A percentile compares a stretch with the other conserved stretches of the same genome.
These are phyloP conservation scores for Heliothis subflexa DNA, from an alignment of 1,140 invertebrate species.

Conservation along the genomic window DNA sequence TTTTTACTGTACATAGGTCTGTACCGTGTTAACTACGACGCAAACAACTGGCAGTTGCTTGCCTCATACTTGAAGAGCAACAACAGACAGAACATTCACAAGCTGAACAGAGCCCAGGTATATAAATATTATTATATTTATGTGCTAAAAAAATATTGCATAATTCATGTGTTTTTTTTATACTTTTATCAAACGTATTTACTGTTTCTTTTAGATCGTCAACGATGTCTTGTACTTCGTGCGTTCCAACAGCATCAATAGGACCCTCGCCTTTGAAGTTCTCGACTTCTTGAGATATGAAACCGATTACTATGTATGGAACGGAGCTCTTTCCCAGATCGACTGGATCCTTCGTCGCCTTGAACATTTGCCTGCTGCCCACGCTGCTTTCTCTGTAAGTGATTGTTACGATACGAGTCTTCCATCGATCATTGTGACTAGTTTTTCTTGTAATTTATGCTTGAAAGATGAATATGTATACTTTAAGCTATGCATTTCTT, in stretches of 20 bases:
- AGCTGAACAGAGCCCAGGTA: conserved; percentile 91
- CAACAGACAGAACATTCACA: conserved; percentile 86
- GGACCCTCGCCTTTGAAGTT: conserved; percentile 86
- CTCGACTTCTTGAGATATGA: conserved; percentile 88
- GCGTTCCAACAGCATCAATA: conserved; percentile 77
- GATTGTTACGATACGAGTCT: background rate
- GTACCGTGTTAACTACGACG: conserved; percentile 93
- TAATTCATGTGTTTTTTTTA: no score
- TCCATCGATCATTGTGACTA: background rate
- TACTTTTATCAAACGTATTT: background rate
- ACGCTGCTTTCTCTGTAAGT: conserved; percentile 69
- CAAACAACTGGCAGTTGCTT: conserved; percentile 88
- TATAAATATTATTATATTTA: background rate
- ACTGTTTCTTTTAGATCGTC: conserved; percentile 85
- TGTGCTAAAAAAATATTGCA: background rate
- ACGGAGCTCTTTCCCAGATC: conserved; percentile 87
- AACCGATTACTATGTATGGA: conserved; percentile 89
- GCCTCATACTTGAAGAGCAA: conserved; percentile 83
- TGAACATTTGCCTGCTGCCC: conserved; percentile 64
- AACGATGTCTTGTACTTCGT: conserved; percentile 91
- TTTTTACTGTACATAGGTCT: conserved; percentile 86
- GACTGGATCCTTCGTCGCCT: conserved; percentile 83
- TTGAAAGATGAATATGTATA: no score
- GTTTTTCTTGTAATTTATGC: no score
- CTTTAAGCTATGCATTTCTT: background rate